Base-by-base conservation (phyloP, 1,140 invertebrate species). In the Drosophila sechellia region DNA sequence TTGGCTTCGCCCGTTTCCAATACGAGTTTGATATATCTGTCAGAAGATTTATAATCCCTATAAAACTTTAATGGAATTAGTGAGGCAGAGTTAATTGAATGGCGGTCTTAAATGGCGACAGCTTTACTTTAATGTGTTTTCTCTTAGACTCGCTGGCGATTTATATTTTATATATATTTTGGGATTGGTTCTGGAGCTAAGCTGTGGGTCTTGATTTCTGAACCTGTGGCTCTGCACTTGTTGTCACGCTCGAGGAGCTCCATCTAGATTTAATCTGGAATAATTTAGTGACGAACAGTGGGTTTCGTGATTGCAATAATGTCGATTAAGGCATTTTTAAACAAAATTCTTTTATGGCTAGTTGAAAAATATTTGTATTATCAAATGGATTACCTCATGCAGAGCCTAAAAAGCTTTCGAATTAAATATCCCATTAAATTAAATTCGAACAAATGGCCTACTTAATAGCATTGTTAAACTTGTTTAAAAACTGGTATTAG, bases 21-120 rank as follows among this genome's bases (percentile, higher is more conserved):
- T 20, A 4, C 45, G 35, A 53, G 31, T 53, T 20, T 39, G 22
- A 15, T 46, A 40, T 40, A 63, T 64, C 20, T 39, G 15, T 10
- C 20, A 20, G 17, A 17, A 72, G 72, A 69, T 70, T 70, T 70
- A 70, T 70, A 69, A 39, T 56, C 49, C 63, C 66, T 20, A 70
- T 69, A 70, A 70, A 70, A 70, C 40, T 65, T 68, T 69, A 70
- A 56, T 70, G 66, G 63, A 70, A 70, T 70, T 70, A 70, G 66
- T 70, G 66, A 48, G 63, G 34, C 49, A 46, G 50, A 48, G 66
- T 70, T 70, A 70, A 70, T 70, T 70, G 63, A 70, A 70, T 34
- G 63, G 1, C 34, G 49, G 61, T 40, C 31, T 53, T 45, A 72
- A 52, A 70, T 57, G 50, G 56, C 56, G 73, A 55, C 61, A 64